phyloP scores from a whole-genome alignment of 1,140 invertebrate species.

The Drosophila pectinifera region DNA sequence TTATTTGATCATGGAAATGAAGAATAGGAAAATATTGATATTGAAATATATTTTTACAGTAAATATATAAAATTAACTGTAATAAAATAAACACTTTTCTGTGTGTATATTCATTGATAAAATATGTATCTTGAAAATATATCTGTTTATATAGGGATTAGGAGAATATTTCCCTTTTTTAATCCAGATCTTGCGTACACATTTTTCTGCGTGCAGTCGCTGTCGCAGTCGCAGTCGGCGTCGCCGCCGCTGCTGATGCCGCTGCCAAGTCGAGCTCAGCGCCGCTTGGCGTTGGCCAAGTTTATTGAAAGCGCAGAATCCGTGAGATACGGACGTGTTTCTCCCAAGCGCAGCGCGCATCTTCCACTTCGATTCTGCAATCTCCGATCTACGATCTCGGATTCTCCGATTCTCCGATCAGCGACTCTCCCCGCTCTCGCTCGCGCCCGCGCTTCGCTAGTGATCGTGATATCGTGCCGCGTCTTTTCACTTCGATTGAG shows the following conservation, averaged over 20 bases:
- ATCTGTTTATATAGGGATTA: neutral
- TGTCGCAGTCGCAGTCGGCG: neutral
- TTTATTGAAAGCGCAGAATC: constrained; percentile 82
- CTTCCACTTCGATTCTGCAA: constrained; percentile 33
- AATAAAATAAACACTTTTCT: neutral
- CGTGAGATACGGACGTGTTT: constrained; percentile 80
- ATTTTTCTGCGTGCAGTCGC: neutral
- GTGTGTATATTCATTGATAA: neutral
- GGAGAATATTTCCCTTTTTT: neutral
- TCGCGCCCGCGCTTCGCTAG: neutral
- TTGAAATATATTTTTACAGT: neutral
- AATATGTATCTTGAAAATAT: neutral
- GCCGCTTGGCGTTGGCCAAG: constrained; percentile 56
- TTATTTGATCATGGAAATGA: too few species aligned
- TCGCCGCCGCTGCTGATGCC: constrained; percentile 7
- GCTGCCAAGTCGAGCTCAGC: constrained; percentile 59
- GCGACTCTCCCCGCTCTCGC: constrained; percentile 31
- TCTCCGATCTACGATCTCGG: constrained; percentile 12
- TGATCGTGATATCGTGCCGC: constrained; percentile 79
- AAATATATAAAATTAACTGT: neutral
- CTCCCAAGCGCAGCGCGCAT: constrained; percentile 70
- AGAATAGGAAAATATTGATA: too few species aligned
- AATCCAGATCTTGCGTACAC: too few species aligned
- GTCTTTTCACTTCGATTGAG: constrained; percentile 64
- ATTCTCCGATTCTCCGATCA: constrained; percentile 12